Evolutionary conservation across 2,797 vertebrate species (phyloP), one percentile per base, ranked within the genome.

Genomic region (Acestrorhynchus altus): DNA sequence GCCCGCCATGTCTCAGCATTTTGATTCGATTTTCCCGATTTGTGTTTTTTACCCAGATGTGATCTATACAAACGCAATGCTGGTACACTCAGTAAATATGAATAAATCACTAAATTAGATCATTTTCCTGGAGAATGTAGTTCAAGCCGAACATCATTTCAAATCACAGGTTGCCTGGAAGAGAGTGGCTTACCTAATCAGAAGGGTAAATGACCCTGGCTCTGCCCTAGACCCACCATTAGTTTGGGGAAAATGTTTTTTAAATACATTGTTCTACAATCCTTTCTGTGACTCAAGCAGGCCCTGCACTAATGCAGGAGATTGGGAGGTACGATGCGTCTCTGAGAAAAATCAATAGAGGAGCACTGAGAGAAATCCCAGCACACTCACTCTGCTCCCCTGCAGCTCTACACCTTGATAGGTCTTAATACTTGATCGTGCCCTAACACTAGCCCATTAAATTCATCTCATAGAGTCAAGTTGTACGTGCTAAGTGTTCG

Each of bases 1-100:
- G 84, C 86, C 92, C 84, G 71, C 28, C 85, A 86, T 83, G 86
- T 93, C 91, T 93, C 89, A 74, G 89, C 92, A 91, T 93, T 84
- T 89, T 94, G 92, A 96, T 96, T 96, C 89, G 85, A 94, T 96
- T 97, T 94, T 87, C 81, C 83, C 81, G 81, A 70, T 85, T 72
- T 81, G 56, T 79, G 67, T 83, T 81, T 75, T 35, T 89, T 93
- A 84, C 86, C 90, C 89, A 82, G 74, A 68, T 87, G 87, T 95
- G 95, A 96, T 97, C 95, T 88, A 96, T 98, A 96, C 94, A 96
- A 96, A 97, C 94, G 92, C 86, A 95, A 96, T 96, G 91, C 90
- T 93, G 90, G 91, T 89, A 90, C 87, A 91, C 93, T 95, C 91
- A 95, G 94, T 96, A 96, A 96, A 97, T 96, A 97, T 95, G 94